A percentile compares a stretch with the other conserved stretches of the same genome.
Evolutionary conservation across 92 coral and sea anemone species (phyloP).

Genomic region (Epizoanthus ramosus): DNA sequence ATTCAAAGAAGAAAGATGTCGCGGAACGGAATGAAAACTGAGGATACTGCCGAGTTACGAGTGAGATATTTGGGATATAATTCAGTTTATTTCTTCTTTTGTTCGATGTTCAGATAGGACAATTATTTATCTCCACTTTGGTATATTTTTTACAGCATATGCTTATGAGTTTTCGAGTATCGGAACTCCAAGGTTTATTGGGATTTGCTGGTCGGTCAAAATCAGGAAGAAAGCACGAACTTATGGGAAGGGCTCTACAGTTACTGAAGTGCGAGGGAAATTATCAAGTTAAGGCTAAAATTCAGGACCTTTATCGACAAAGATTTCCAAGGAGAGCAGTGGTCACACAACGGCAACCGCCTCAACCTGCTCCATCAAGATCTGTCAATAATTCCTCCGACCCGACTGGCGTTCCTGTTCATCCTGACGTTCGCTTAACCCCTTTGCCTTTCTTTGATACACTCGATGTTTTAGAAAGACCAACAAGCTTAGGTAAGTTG

Average conservation of each 20-base stretch:
- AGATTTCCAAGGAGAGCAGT: slow-evolving; percentile 88
- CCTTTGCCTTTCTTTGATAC: slow-evolving; percentile 89
- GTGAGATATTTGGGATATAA: slow-evolving; percentile 47
- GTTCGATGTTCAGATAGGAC: background rate
- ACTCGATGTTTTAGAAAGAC: slow-evolving; percentile 92
- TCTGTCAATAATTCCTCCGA: slow-evolving; percentile 55
- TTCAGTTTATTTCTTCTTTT: background rate
- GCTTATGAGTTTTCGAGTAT: slow-evolving; percentile 97
- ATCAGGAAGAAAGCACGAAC: slow-evolving; percentile 96
- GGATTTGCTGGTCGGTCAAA: slow-evolving; percentile 98
- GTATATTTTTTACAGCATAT: slow-evolving; percentile 76
- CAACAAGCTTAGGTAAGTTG: slow-evolving; percentile 91
- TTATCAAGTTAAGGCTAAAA: slow-evolving; percentile 77
- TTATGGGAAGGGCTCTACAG: slow-evolving; percentile 96
- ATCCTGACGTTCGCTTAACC: slow-evolving; percentile 89
- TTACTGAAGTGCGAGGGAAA: slow-evolving; percentile 93
- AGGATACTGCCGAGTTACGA: slow-evolving; percentile 84
- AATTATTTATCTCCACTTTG: background rate
- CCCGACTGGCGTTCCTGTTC: slow-evolving; percentile 83
- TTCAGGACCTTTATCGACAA: slow-evolving; percentile 86
- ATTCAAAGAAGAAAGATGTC: slow-evolving; percentile 44
- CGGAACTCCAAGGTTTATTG: slow-evolving; percentile 90
- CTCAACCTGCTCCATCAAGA: slow-evolving; percentile 56
- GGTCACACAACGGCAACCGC: slow-evolving; percentile 54
- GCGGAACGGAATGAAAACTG: slow-evolving; percentile 67